These are phyloP conservation scores for Hycleus phaleratus DNA, from an alignment of 1,140 invertebrate species.

Conservation along the genomic window DNA sequence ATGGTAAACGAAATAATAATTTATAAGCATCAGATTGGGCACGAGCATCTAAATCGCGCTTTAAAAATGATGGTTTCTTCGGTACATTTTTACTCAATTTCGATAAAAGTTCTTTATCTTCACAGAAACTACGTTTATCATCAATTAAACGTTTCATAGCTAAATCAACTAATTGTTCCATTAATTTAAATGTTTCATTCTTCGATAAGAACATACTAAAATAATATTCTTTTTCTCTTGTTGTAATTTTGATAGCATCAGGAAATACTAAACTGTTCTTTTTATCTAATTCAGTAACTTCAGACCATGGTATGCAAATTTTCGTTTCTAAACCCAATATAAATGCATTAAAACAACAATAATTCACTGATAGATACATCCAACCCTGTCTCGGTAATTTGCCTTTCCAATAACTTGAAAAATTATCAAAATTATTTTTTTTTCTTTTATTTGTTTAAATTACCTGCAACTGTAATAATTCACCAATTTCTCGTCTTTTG, in stretches of 20 bases:
- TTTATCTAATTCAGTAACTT: conserved; percentile 65
- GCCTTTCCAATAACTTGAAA: conserved; percentile 84
- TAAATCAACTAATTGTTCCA: conserved; percentile 93
- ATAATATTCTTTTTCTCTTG: conserved; percentile 72
- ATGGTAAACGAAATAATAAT: conserved; percentile 77
- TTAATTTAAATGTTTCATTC: conserved; percentile 81
- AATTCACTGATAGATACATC: conserved; percentile 92
- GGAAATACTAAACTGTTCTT: conserved; percentile 74
- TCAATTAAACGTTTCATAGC: conserved; percentile 93
- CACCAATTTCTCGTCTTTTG: conserved; percentile 89
- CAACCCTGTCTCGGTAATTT: conserved; percentile 89
- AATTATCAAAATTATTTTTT: not conserved
- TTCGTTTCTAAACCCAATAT: conserved; percentile 87
- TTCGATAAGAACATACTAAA: conserved; percentile 88
- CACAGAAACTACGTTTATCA: conserved; percentile 75
- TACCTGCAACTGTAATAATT: conserved; percentile 92
- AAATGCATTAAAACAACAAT: conserved; percentile 93
- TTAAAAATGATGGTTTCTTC: conserved; percentile 80
- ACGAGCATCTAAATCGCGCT: conserved; percentile 90
- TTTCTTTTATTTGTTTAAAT: conserved; percentile 18
- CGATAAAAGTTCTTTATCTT: conserved; percentile 71
- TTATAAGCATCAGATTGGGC: conserved; percentile 84
- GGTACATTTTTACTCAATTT: conserved; percentile 80
- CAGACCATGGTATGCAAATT: conserved; percentile 76
- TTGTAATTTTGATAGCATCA: conserved; percentile 78